Conservation (phyloP, 2,113 vertebrate species). For the Pholis gunnellus region DNA sequence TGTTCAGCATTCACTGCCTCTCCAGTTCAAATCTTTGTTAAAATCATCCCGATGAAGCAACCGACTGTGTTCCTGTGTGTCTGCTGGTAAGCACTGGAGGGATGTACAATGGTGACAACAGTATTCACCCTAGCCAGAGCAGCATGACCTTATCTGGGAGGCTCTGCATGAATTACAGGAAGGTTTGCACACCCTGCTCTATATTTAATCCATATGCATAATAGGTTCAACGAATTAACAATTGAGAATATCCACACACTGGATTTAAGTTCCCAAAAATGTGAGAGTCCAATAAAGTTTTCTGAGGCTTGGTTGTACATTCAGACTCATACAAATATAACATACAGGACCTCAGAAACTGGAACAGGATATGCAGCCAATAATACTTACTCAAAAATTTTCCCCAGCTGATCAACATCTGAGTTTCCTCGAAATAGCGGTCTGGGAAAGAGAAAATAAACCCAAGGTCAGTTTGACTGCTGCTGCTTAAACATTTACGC, state of each 20-base stretch:
- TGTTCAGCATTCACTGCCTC: background rate
- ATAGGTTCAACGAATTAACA: background rate
- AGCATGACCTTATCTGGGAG: background rate
- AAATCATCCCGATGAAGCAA: background rate
- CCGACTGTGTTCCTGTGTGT: background rate
- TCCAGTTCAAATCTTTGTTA: constrained; percentile 4
- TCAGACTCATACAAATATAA: background rate
- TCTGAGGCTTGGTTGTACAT: background rate
- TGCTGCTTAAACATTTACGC: constrained; percentile 5
- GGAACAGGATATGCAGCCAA: background rate
- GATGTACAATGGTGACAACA: background rate
- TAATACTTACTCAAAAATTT: constrained; percentile 98
- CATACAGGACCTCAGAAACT: background rate
- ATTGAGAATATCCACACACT: background rate
- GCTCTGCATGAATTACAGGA: background rate
- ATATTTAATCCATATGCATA: background rate
- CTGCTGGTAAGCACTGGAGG: background rate
- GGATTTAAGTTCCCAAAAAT: background rate
- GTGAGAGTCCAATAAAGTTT: background rate
- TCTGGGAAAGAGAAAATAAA: constrained; percentile 80
- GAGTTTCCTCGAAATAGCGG: constrained; percentile 97
- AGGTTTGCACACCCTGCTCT: background rate
- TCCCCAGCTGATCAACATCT: constrained; percentile 98
- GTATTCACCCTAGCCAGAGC: background rate
- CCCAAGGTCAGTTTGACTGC: constrained; percentile 25